A percentile compares a stretch with the other conserved stretches of the same genome.
These are phyloP conservation scores for Dolichotis patagonum DNA, from an alignment of 2,113 vertebrate species.

Conservation along the genomic window DNA sequence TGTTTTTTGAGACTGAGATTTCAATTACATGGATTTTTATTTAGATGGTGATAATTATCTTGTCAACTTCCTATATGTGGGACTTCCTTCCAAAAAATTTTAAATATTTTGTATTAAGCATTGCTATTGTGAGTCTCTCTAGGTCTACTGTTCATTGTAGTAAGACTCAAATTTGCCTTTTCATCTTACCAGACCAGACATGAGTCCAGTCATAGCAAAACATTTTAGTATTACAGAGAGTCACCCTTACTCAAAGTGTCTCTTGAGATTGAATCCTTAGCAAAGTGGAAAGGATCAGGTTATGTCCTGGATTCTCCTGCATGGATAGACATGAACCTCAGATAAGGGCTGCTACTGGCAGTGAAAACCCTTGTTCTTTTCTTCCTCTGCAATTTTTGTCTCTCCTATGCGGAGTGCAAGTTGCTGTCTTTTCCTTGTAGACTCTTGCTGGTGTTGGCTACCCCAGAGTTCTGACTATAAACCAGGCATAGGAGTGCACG, in stretches of 20 bases:
- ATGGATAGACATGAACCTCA: background rate
- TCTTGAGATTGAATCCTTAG: background rate
- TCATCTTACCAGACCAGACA: background rate
- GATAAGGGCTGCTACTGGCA: background rate
- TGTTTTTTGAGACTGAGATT: background rate
- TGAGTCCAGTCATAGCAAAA: background rate
- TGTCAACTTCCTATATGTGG: background rate
- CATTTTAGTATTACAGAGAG: background rate
- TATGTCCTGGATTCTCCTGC: background rate
- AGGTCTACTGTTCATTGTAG: background rate
- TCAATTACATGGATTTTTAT: slow-evolving; percentile 25
- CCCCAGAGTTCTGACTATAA: background rate
- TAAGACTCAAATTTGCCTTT: slow-evolving; percentile 48
- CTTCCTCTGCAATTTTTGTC: background rate
- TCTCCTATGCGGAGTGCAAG: background rate
- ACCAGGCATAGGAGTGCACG: too few species aligned
- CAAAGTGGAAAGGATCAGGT: background rate
- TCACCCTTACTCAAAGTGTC: background rate
- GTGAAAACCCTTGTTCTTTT: background rate
- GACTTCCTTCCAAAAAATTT: slow-evolving; percentile 39
- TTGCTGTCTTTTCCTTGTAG: background rate
- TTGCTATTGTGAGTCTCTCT: slow-evolving; percentile 38
- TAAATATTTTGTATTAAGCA: background rate
- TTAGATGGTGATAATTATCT: slow-evolving; percentile 13
- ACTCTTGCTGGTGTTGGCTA: background rate